Evolutionary conservation across 2,113 vertebrate species (phyloP).

Genomic region (Irena cyanogastra): DNA sequence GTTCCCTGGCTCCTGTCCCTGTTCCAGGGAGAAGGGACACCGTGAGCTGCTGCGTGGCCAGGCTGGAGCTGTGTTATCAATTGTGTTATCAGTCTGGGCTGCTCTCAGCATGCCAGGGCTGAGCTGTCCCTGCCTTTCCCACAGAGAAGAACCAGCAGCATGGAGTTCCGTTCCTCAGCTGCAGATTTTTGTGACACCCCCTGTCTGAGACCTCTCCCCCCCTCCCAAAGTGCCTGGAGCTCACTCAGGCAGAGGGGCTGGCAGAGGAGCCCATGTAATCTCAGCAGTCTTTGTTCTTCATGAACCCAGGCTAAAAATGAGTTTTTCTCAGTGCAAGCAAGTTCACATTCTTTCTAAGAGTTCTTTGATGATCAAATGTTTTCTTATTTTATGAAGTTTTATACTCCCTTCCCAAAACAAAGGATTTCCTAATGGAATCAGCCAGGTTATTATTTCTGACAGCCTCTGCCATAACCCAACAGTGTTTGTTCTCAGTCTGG

Average conservation of each 20-base stretch:
- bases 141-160: neutral
- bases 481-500: neutral
- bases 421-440: neutral
- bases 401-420: neutral
- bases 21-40: neutral
- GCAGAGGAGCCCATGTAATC: neutral
- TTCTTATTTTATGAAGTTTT: slow-evolving; percentile 8
- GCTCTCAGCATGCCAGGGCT: neutral
- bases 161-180: neutral
- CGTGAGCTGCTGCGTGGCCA: neutral
- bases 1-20: neutral
- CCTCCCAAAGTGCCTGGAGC: neutral
- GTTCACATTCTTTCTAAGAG: slow-evolving; percentile 13
- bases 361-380: slow-evolving; percentile 47
- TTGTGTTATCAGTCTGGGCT: rapidly evolving
- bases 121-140: neutral
- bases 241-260: neutral
- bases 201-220: neutral
- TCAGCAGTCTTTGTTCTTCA: neutral
- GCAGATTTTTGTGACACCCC: neutral
- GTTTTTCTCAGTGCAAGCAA: neutral
- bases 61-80: neutral
- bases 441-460: neutral
- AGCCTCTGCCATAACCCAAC: neutral
- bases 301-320: slow-evolving; percentile 4